Evolutionary conservation across 2,113 vertebrate species (phyloP), one percentile per base, ranked within the genome.

Genomic region (Colaptes auratus): DNA sequence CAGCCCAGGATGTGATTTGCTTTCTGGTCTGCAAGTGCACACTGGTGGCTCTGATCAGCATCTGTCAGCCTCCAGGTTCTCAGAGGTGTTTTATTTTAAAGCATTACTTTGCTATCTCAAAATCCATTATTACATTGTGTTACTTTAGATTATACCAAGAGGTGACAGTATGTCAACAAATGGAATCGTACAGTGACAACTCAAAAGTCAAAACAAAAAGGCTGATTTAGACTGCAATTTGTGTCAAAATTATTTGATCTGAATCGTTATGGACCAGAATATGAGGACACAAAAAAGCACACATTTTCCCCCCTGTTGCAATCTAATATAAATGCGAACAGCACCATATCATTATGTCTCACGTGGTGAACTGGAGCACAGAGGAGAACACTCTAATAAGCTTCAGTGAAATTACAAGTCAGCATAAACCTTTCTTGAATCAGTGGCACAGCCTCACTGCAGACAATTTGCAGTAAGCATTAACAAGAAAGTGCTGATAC

Each of bases 401-500:
- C 66, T 71, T 60, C 76, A 71, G 56, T 31, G 55, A 92, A 87
- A 69, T 66, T 82, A 66, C 42, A 65, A 55, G 24, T 90, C 89
- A 78, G 77, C 92, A 81, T 69, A 86, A 82, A 79, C 15, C 21
- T 0, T 0, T 44, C 82, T 80, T 86, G 31, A 94, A 61, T 46
- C 77, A 70, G 70, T 77, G 36, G 82, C 76, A 60, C 44, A 86
- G 66, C 55, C 39, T 86, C 28, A 50, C 63, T 88, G 12, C 5
- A 58, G 65, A 55, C 30, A 85, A 59, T 35, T 89, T 92, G 33
- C 63, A 67, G 61, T 69, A 85, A 86, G 52, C 18, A 88, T 92
- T 88, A 92, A 70, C 19, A 69, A 77, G 77, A 46, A 94, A 92
- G 9, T 91, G 70, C 85, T 95, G 95, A 95, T 59, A n/a, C 53